These are phyloP conservation scores for Phaonia tiefii DNA, from an alignment of 2,888 invertebrate species.

Conservation along the genomic window DNA sequence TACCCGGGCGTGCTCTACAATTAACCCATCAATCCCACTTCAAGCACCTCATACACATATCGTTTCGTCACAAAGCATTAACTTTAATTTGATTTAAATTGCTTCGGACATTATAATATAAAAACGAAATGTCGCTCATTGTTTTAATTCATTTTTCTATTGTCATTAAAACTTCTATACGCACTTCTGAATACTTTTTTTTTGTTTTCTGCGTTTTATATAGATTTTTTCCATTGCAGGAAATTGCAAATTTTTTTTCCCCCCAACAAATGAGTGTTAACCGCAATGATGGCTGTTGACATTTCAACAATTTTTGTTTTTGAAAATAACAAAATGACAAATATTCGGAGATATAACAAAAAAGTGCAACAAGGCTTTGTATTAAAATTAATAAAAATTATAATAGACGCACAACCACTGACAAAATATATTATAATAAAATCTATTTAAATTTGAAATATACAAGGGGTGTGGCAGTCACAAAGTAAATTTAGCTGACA, in stretches of 20 bases:
- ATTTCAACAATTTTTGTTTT: slow-evolving; percentile 68
- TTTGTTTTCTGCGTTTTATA: slow-evolving; percentile 1
- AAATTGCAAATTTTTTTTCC: slow-evolving; percentile 30
- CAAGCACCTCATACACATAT: background rate
- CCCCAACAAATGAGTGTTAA: slow-evolving; percentile 59
- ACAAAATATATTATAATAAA: slow-evolving; percentile 46
- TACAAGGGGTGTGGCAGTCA: background rate
- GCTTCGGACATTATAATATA: slow-evolving; percentile 5
- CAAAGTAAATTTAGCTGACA: slow-evolving; percentile 59
- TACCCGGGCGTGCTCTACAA: too few relatives aligned
- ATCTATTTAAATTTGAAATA: slow-evolving; percentile 45
- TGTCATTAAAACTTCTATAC: slow-evolving; percentile 18
- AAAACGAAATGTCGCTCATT: slow-evolving; percentile 21
- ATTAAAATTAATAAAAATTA: slow-evolving; percentile 50
- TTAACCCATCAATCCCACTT: background rate
- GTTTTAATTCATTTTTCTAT: slow-evolving; percentile 37
- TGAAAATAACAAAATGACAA: slow-evolving; percentile 62
- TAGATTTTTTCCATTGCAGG: slow-evolving; percentile 28
- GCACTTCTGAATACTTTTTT: slow-evolving; percentile 2
- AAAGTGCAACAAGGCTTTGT: slow-evolving; percentile 55
- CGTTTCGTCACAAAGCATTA: background rate
- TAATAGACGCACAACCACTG: slow-evolving; percentile 25
- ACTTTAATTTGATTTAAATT: slow-evolving; percentile 35
- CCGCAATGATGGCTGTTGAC: slow-evolving; percentile 69
- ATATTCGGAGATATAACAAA: slow-evolving; percentile 49